Evolutionary conservation across 1,140 invertebrate species (phyloP), one percentile per base, ranked within the genome.

Genomic region (Hermetia illucens): DNA sequence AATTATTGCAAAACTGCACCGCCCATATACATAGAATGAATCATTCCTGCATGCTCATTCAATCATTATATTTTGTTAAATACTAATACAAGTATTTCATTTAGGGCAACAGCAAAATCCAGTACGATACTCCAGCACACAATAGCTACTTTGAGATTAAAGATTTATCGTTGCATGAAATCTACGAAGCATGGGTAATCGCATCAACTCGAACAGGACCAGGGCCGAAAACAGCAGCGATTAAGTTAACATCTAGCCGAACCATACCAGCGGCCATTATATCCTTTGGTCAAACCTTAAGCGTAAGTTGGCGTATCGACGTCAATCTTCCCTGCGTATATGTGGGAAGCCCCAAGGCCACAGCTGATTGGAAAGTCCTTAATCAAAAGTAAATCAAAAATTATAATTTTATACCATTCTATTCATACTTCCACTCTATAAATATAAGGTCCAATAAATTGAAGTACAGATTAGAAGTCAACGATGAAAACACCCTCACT

Each of bases 181-280:
- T 68, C n/a, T 78, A 78, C 42, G 70, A 74, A 44, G 68, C 74
- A 40, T 77, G 75, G 64, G 72, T 78, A 29, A 74, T 74, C 3
- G 69, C 73, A 13, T 68, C 69, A 4, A 74, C 72, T 5, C 63
- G 66, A 54, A 63, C 69, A 20, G 72, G 72, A 8, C 66, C 72
- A 45, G 72, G 72, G 25, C 62, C 63, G 13, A 69, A 65, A 43
- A 70, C 69, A 3, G 58, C 64, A 20, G 68, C 67, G 18, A 66
- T 69, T 46, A 70, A 66, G 51, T 56, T 67, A 39, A 61, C 63
- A 39, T 61, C 65, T 12, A 65, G 61, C 48, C 44, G 51, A 16
- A 58, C 59, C n/a, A 74, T 74, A 45, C 70, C 73, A 44, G 71
- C 72, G 16, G 67, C 69, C 8, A 72, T 76, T 34, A 65, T 73